Evolutionary conservation across 2,797 vertebrate species (phyloP).

Genomic region (Halcyon smyrnensis): DNA sequence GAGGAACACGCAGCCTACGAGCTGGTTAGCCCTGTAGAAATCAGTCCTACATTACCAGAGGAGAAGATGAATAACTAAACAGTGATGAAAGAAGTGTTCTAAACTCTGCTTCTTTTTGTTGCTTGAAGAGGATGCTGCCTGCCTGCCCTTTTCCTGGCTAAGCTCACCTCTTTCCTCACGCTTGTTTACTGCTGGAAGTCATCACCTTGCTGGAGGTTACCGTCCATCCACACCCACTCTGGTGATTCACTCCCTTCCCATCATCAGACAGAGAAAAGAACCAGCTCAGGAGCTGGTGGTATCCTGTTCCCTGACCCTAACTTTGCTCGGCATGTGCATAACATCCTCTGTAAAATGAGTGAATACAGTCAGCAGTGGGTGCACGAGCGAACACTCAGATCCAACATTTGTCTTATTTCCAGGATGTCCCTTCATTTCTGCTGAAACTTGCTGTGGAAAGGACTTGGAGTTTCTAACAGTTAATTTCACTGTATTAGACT

Average conservation of each 20-base stretch:
- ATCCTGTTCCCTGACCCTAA: not conserved
- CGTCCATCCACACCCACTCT: not conserved
- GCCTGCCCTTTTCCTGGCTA: not conserved
- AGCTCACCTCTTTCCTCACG: not conserved
- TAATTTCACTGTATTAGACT: not conserved
- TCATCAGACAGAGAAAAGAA: not conserved
- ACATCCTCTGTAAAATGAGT: not conserved
- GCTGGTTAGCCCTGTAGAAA: not conserved
- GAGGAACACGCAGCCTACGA: not conserved
- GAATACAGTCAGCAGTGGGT: not conserved
- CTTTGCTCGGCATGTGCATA: not conserved
- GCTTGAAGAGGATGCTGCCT: not conserved
- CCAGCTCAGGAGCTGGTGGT: not conserved
- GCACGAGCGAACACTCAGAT: not conserved
- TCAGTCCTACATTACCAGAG: not conserved
- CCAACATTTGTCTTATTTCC: not conserved
- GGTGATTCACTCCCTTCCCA: constrained; percentile 29
- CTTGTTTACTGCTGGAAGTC: constrained; percentile 5
- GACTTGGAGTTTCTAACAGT: not conserved
- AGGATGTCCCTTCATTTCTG: not conserved
- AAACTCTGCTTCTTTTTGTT: not conserved
- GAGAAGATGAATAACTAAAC: not conserved
- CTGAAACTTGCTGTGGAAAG: not conserved
- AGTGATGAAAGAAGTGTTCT: not conserved
- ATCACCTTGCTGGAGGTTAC: not conserved